Evolutionary conservation across 2,888 invertebrate species (phyloP).

Genomic region (Nephrotoma appendiculata): DNA sequence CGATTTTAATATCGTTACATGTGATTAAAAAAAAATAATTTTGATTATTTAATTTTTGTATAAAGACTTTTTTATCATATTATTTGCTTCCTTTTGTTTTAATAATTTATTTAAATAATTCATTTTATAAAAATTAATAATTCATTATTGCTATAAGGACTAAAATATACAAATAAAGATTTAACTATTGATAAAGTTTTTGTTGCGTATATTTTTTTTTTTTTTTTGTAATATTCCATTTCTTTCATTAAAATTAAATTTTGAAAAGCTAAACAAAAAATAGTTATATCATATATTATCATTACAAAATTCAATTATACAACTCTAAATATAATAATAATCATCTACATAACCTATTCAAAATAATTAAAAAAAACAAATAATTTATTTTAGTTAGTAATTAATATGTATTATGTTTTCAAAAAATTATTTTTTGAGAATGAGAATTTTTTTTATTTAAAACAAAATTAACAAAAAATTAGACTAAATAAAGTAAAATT

Average conservation of each 20-base stretch:
- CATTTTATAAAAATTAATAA: not conserved
- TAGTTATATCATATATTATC: not conserved
- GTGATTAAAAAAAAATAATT: not conserved
- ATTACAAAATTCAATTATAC: not conserved
- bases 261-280: not conserved
- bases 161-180: not conserved
- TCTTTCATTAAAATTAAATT: not conserved
- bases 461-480: not conserved
- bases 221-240: not conserved
- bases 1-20: not conserved
- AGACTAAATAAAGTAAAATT: not conserved
- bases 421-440: not conserved
- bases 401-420: not conserved
- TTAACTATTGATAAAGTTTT: not conserved
- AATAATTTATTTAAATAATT: not conserved
- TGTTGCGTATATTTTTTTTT: not conserved
- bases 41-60: not conserved
- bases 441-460: not conserved
- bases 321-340: not conserved
- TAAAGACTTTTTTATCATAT: not conserved
- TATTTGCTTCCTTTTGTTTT: not conserved
- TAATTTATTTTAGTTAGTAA: not conserved
- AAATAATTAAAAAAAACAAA: not conserved
- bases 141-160: not conserved
- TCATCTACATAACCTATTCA: not conserved